These are phyloP conservation scores for human (Homo sapiens) DNA, from an alignment of 2,113 vertebrate genomes.

Conservation along the genomic window GRCh38 chr9:3470001-3470500, in stretches of 20 bases:
- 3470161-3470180: too few relatives aligned
- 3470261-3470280: neutral
- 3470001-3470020: neutral
- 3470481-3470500: too few relatives aligned
- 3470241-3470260: neutral
- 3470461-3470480: too few relatives aligned
- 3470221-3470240: neutral
- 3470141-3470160: neutral
- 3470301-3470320: too few relatives aligned
- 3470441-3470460: too few relatives aligned
- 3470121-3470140: neutral
- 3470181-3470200: neutral
- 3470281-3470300: neutral
- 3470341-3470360: too few relatives aligned
- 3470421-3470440: too few relatives aligned
- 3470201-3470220: neutral
- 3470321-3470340: too few relatives aligned
- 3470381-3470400: too few relatives aligned
- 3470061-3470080: neutral
- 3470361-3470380: too few relatives aligned
- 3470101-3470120: neutral
- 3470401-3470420: too few relatives aligned
- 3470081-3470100: neutral
- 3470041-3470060: neutral
- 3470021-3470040: neutral